phyloP scores from a whole-genome alignment of 2,113 vertebrate genomes.

The Phyllostomus discolor region DNA sequence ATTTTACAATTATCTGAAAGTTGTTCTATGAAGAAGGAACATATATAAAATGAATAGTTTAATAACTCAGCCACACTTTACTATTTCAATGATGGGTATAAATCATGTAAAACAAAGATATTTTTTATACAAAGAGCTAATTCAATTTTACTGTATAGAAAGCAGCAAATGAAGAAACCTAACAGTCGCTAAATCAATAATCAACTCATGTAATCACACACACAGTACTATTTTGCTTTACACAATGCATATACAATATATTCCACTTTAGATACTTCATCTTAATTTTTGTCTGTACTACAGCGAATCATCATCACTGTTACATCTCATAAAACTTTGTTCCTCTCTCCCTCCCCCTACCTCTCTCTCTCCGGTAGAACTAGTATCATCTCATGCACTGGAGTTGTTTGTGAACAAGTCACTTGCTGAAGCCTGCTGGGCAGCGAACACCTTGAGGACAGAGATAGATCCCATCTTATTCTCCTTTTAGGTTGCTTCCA shows the following conservation, averaged over 20 bases:
- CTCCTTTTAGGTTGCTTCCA: background rate
- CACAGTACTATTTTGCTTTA: background rate
- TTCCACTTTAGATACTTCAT: background rate
- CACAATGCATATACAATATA: background rate
- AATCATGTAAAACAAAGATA: background rate
- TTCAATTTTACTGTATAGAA: background rate
- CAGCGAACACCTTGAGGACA: background rate
- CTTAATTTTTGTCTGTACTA: background rate
- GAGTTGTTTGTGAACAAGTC: background rate
- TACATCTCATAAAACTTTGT: background rate
- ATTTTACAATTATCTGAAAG: background rate
- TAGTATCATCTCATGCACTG: background rate
- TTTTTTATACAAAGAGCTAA: slow-evolving; percentile 16
- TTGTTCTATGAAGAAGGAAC: background rate
- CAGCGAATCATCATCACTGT: background rate
- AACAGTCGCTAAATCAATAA: background rate
- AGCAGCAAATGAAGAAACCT: background rate
- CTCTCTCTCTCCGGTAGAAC: background rate
- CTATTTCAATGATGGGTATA: background rate
- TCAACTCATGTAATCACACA: background rate
- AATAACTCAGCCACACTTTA: background rate
- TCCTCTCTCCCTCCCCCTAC: background rate
- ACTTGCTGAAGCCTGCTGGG: background rate
- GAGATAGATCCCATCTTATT: background rate
- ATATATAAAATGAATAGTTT: background rate